Conservation (phyloP, 2,797 vertebrate genomes). For the Schizothorax lantsangensis region DNA sequence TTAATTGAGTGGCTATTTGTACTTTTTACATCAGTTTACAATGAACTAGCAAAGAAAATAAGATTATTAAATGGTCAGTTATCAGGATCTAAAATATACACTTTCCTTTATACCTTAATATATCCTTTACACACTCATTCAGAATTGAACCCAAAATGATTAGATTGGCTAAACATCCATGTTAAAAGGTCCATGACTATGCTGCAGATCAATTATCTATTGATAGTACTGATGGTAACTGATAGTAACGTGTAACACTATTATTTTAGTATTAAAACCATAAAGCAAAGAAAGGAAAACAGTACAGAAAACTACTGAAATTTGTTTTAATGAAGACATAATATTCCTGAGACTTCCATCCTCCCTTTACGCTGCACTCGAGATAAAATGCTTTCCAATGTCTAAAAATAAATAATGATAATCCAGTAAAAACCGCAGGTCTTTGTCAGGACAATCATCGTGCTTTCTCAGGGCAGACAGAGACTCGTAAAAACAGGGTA, state of each 20-base stretch:
- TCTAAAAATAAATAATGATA: slow-evolving; percentile 47
- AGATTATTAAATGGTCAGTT: neutral
- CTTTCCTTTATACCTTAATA: neutral
- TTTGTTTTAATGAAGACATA: slow-evolving; percentile 11
- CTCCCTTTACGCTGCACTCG: neutral
- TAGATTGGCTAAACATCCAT: neutral
- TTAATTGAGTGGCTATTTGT: neutral
- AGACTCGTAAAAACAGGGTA: slow-evolving; percentile 44
- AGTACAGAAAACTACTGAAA: neutral
- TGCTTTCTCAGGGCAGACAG: slow-evolving; percentile 36
- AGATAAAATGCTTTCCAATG: slow-evolving; percentile 27
- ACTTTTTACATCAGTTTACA: neutral
- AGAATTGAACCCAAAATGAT: neutral
- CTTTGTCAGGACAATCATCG: slow-evolving; percentile 42
- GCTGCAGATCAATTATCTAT: neutral
- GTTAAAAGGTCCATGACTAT: neutral
- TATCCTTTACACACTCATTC: neutral
- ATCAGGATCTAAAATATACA: neutral
- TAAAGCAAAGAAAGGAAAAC: neutral
- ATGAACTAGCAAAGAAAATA: neutral
- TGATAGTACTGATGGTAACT: neutral
- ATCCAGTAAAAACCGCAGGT: slow-evolving; percentile 52
- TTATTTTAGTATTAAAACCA: neutral
- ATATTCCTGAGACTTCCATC: neutral
- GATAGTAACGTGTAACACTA: neutral